Base-by-base conservation (phyloP, 2,888 invertebrate genomes). In the Drosophila kokeensis region DNA sequence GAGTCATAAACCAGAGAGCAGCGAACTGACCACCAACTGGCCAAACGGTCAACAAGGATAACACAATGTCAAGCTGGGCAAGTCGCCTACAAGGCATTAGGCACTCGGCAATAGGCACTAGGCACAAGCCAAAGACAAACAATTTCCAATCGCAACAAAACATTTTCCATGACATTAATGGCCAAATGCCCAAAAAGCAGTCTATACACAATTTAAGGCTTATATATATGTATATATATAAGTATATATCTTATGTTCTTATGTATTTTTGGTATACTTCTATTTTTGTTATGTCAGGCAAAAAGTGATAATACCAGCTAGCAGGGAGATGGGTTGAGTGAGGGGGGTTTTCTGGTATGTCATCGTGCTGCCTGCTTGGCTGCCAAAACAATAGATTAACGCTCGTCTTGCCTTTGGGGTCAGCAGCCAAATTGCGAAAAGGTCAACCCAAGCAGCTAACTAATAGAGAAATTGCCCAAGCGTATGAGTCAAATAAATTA, bases 71-170 rank as follows among this genome's bases (percentile, higher is more conserved):
- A 77, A 69, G 76, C 73, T 64, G 66, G 50, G 55, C 64, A 29
- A 30, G 38, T 45, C 15, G 60, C 65, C 55, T 67, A 58, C 53
- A 49, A 64, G 66, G 53, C 59, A 66, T 6, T 6, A 21, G 21
- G 11, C 21, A 45, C 7, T 21, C 6, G 21, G 45, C 6, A 36
- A 11, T 32, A 66, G 69, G 69, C 60, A 21, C 45, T 45, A 63
- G 70, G 69, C 66, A 69, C 24, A 65, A 58, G 58, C 18, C 42
- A 42, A 75, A 78, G 73, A 73, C 82, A 87, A 85, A 86, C 85
- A 87, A 86, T 82, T 84, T 86, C 86, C 88, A 86, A 85, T 88
- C 86, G 86, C 77, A 69, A 75, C 83, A 77, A 86, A 86, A 79
- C 78, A 86, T 87, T 88, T 86, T 67, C 76, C 76, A 70, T 73